Evolutionary conservation across 2,888 invertebrate species (phyloP).

Genomic region (Uropetala carovei): DNA sequence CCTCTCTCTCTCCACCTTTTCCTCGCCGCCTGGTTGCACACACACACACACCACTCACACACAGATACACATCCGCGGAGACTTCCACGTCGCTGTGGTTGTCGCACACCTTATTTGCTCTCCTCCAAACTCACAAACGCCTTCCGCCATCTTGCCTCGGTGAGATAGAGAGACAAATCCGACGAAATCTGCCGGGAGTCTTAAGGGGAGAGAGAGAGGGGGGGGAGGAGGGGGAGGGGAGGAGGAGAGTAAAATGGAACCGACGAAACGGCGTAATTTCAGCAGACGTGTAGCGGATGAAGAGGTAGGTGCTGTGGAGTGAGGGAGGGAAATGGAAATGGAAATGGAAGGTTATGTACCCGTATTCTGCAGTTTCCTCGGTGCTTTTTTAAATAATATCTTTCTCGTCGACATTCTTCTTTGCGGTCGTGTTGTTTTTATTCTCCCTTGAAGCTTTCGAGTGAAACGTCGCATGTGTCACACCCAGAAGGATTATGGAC

Average conservation of each 20-base stretch:
- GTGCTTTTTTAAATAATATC: neutral
- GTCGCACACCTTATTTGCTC: slow-evolving; percentile 22
- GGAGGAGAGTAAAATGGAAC: neutral
- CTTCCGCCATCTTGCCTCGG: slow-evolving; percentile 15
- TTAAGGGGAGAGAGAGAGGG: neutral
- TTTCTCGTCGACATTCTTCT: neutral
- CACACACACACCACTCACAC: no score
- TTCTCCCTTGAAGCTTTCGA: neutral
- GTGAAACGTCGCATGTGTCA: neutral
- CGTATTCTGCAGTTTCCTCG: neutral
- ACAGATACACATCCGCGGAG: no score
- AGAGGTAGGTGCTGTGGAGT: neutral
- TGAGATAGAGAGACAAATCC: neutral
- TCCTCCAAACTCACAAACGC: neutral
- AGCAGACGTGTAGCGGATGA: neutral
- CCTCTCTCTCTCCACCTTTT: neutral
- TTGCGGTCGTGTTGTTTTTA: neutral
- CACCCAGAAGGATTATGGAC: neutral
- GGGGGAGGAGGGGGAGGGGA: neutral
- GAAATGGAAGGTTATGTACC: no score
- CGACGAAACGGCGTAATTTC: slow-evolving; percentile 5
- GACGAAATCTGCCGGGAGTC: neutral
- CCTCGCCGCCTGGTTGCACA: no score
- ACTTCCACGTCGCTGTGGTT: neutral
- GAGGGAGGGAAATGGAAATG: no score